Base-by-base conservation (phyloP, 2,797 vertebrate species). In the Rhincodon typus region DNA sequence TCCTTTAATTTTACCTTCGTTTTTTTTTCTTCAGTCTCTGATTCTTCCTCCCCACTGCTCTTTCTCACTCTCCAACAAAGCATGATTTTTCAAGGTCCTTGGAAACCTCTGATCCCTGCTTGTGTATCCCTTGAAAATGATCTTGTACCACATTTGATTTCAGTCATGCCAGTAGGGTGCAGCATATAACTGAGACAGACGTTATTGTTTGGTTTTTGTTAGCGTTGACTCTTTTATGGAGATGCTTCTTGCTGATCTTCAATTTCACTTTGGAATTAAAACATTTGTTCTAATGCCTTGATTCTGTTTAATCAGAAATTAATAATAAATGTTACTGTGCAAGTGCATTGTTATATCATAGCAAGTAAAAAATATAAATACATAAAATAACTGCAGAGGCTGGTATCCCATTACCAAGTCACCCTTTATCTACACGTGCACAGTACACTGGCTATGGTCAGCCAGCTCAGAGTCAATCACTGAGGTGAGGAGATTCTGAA, bases 81-180 rank as follows among this genome's bases (percentile, higher is more conserved):
- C 17, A 19, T 67, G 12, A n/a, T 62, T 93, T 38, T 93, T 91
- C 15, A 69, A 19, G n/a, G 34, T 67, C 2, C n/a, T 69, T 66
- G 17, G 66, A 66, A 42, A 42, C 23, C 34, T 93, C 21, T n/a
- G n/a, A 25, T 93, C 8, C 62, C 82, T 46, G n/a, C 5, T 91
- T 66, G 57, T n/a, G 57, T 91, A 6, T 27, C 0, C 25, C n/a
- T 38, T 91, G 5, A 91, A 66, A 67, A n/a, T 91, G 67, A 34
- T 42, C 38, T 93, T 25, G 90, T 38, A 25, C 23, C 66, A 93
- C 62, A 69, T 67, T 93, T 93, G 62, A 38, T 8, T 67, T 38
- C 25, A 53, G 1, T 95, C 38, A 30, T 77, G 46, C 94, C 94
- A 95, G 94, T 95, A 95, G 94, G 50, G 94, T 72, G 94, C 94